Base-by-base conservation (phyloP, 2,888 invertebrate species). In the Onthophagus sagittarius region DNA sequence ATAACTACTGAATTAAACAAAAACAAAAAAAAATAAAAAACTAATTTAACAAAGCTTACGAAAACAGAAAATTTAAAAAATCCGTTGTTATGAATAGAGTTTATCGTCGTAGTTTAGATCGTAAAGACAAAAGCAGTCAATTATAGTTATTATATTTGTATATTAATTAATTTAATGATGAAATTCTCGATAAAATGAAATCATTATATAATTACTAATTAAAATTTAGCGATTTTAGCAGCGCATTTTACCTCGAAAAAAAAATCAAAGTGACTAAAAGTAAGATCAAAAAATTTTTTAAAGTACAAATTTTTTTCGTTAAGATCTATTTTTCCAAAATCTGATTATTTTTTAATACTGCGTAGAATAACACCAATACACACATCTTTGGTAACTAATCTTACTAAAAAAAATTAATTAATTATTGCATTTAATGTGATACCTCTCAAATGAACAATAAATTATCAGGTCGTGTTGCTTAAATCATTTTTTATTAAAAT, bases 1-100 rank as follows among this genome's bases (percentile, higher is more conserved):
- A 82, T 79, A 82, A 82, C 78, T 81, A 81, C 77, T 79, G 11
- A 53, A 53, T 23, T 53, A 53, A 53, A 53, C 39, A 53, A 53
- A 33, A 53, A 53, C 39, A 53, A 53, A 53, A 53, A 53, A 53
- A 7, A 53, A 4, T 11, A 9, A 53, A 53, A 9, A 11, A 53
- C 39, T 7, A 53, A 53, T 11, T 53, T 7, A 53, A 53, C 23
- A 53, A 53, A 53, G 39, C 11, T 53, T 53, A 9, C 39, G 7
- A 53, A 53, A 53, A 53, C 39, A 53, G 11, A 53, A 53, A 53
- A 53, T 23, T 23, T 23, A 23, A 23, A 23, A 23, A 53, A 53
- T 4, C 39, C 39, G 39, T 53, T 53, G 39, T 53, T 53, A 53
- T 53, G 39, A 53, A 1, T 53, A 53, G 39, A 7, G 11, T 23